Evolutionary conservation across 2,888 invertebrate species (phyloP).

Genomic region (Clanis bilineata): DNA sequence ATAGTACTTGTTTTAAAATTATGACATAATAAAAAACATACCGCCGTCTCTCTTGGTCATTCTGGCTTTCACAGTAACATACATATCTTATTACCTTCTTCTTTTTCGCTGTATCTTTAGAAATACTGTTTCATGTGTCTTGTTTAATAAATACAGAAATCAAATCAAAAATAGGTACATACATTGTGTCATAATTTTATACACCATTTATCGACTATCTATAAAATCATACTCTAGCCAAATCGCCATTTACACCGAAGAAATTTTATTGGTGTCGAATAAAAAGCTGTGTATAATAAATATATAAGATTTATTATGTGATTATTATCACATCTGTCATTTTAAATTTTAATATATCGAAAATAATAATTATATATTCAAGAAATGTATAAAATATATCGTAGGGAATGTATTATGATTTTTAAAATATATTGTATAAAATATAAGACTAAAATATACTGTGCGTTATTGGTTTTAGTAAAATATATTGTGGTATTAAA

Average conservation of each 20-base stretch:
- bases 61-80: no score
- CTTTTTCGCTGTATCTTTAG: not conserved
- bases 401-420: not conserved
- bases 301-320: not conserved
- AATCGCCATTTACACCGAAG: not conserved
- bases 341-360: not conserved
- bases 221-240: not conserved
- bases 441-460: conserved; percentile 6
- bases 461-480: not conserved
- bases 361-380: not conserved
- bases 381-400: not conserved
- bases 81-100: not conserved
- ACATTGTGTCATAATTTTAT: conserved; percentile 4
- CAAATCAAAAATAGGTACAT: no score
- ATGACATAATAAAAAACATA: not conserved
- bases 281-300: not conserved
- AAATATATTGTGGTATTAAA: conserved; percentile 14
- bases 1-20: not conserved
- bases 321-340: conserved; percentile 2
- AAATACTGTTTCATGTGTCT: not conserved
- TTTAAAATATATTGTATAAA: not conserved
- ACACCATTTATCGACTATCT: not conserved
- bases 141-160: not conserved
- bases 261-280: not conserved
- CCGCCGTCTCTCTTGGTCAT: not conserved